Conservation (phyloP, 2,888 invertebrate genomes). For the Urechis unicinctus region DNA sequence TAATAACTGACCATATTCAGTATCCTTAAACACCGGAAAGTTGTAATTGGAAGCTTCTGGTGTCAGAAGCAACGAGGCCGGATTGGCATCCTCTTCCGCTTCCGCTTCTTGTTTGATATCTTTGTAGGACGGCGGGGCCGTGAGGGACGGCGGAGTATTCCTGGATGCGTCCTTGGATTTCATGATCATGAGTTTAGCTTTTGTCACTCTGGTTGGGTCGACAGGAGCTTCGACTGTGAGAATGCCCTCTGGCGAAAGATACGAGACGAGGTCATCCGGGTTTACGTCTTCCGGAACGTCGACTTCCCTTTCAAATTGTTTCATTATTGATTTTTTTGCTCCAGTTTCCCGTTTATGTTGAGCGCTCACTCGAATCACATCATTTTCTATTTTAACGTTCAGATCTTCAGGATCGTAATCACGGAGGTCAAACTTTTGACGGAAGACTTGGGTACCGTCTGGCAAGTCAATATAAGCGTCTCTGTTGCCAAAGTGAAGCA, state of each 20-base stretch:
- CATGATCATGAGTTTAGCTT: not conserved
- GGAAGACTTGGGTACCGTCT: slow-evolving; percentile 32
- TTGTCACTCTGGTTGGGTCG: not conserved
- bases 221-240: slow-evolving; percentile 14
- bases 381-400: slow-evolving; percentile 8
- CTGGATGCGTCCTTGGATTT: not conserved
- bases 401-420: slow-evolving; percentile 14
- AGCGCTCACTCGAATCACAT: slow-evolving; percentile 7
- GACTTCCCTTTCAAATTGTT: slow-evolving; percentile 15
- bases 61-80: too few relatives aligned
- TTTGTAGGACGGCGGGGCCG: not conserved
- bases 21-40: slow-evolving; percentile 36
- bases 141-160: not conserved
- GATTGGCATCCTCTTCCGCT: too few relatives aligned
- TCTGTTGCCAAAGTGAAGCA: slow-evolving; percentile 1
- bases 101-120: not conserved
- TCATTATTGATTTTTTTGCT: not conserved
- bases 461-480: slow-evolving; percentile 4
- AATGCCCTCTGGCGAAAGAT: slow-evolving; percentile 11
- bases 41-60: not conserved
- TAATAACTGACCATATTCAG: slow-evolving; percentile 36
- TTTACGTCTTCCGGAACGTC: slow-evolving; percentile 16
- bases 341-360: slow-evolving; percentile 18
- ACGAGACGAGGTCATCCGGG: slow-evolving; percentile 9
- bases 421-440: slow-evolving; percentile 22